These are phyloP conservation scores for Plotosus lineatus DNA, from an alignment of 2,113 vertebrate species.

Conservation along the genomic window DNA sequence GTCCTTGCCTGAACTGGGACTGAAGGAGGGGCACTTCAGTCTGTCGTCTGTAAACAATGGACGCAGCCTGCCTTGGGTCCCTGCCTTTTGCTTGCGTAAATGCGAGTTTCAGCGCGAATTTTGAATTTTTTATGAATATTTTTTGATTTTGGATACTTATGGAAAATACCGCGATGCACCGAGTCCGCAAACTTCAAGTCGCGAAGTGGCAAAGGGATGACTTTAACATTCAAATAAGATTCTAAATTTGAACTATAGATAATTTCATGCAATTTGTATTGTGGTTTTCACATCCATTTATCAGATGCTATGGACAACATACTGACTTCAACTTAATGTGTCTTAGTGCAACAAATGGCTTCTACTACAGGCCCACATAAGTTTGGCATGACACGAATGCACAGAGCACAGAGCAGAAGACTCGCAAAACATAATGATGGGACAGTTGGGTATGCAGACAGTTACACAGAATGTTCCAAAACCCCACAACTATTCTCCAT, in stretches of 20 bases:
- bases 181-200: too few relatives aligned
- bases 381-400: neutral
- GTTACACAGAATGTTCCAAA: neutral
- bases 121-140: too few relatives aligned
- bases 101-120: too few relatives aligned
- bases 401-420: neutral
- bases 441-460: neutral
- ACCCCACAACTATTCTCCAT: neutral
- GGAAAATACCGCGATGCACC: too few relatives aligned
- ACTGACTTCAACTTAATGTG: neutral
- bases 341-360: neutral
- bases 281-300: neutral
- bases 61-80: too few relatives aligned
- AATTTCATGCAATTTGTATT: neutral
- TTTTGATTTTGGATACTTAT: too few relatives aligned
- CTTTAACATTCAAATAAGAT: neutral
- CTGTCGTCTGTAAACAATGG: too few relatives aligned
- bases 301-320: neutral
- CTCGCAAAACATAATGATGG: neutral
- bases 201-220: too few relatives aligned
- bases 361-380: neutral
- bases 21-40: too few relatives aligned
- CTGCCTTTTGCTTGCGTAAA: too few relatives aligned
- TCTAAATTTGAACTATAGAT: neutral
- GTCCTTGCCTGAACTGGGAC: too few relatives aligned